phyloP scores from a whole-genome alignment of 2,113 vertebrate species.

The Stercorarius parasiticus region DNA sequence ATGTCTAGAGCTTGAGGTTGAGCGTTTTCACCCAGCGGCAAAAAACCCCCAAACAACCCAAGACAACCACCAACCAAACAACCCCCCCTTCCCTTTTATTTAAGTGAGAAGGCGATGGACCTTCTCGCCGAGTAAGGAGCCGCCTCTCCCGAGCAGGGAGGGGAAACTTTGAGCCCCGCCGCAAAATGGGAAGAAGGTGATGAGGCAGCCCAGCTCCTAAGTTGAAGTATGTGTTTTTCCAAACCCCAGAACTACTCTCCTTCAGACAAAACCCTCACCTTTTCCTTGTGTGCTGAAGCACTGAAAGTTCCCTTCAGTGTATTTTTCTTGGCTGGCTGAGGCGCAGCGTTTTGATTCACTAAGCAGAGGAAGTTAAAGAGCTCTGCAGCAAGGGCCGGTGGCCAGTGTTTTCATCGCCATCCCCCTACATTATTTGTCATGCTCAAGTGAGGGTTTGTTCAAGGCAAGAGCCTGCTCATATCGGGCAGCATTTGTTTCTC shows the following conservation, averaged over 20 bases:
- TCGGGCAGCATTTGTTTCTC: conserved; percentile 18
- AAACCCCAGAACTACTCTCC: background rate
- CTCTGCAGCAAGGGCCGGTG: background rate
- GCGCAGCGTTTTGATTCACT: conserved; percentile 30
- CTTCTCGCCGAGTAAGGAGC: background rate
- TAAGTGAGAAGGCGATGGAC: background rate
- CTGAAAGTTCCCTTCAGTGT: conserved; percentile 45
- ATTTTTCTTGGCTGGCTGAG: conserved; percentile 50
- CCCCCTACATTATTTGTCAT: conserved; percentile 35
- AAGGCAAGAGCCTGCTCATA: background rate
- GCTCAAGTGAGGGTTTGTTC: conserved; percentile 18
- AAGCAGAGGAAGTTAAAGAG: conserved; percentile 18
- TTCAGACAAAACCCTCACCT: conserved; percentile 48
- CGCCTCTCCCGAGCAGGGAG: background rate
- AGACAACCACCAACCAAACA: no score
- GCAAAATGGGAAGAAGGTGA: background rate
- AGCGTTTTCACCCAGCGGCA: background rate
- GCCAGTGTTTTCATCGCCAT: conserved; percentile 20
- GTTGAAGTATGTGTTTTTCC: conserved; percentile 1
- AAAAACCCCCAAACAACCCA: background rate
- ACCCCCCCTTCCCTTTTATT: background rate
- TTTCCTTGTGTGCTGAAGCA: conserved; percentile 30
- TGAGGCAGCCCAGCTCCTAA: background rate
- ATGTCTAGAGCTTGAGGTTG: background rate
- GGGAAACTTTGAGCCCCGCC: background rate